A percentile compares a stretch with the other conserved stretches of the same genome.
phyloP scores from a whole-genome alignment of 2,113 vertebrate genomes.

The Marmota monax region DNA sequence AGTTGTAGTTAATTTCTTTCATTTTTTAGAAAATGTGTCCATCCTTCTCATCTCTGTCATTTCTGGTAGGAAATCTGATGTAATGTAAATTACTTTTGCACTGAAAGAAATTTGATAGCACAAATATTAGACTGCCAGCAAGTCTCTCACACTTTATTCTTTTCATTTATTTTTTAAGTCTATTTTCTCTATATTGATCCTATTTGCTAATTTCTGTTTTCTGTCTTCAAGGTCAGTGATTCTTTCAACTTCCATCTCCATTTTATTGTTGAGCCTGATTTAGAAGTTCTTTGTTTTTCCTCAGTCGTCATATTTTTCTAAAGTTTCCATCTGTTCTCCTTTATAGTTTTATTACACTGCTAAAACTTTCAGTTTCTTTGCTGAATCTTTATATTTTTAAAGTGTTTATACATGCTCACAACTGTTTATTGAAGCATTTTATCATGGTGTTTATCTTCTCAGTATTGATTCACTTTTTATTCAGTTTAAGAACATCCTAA shows the following conservation, averaged over 20 bases:
- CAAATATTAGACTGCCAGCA: neutral
- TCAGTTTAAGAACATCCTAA: neutral
- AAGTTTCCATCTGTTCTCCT: neutral
- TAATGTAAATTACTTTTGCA: neutral
- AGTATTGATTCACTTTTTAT: neutral
- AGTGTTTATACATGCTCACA: neutral
- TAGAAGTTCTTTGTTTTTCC: neutral
- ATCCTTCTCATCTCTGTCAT: neutral
- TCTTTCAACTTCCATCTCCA: neutral
- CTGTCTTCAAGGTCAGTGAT: constrained; percentile 14
- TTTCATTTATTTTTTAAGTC: neutral
- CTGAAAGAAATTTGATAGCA: neutral
- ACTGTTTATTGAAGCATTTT: neutral
- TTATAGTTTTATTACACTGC: neutral
- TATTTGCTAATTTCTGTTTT: neutral
- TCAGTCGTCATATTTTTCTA: neutral
- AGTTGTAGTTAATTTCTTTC: neutral
- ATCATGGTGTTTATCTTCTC: neutral
- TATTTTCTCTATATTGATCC: neutral
- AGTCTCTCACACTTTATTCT: neutral
- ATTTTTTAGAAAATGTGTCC: neutral
- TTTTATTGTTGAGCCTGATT: neutral
- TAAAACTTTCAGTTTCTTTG: neutral
- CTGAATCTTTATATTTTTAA: neutral
- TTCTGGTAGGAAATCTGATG: neutral